phyloP scores from a whole-genome alignment of 1,140 invertebrate genomes.

The Oryctes rhinoceros region DNA sequence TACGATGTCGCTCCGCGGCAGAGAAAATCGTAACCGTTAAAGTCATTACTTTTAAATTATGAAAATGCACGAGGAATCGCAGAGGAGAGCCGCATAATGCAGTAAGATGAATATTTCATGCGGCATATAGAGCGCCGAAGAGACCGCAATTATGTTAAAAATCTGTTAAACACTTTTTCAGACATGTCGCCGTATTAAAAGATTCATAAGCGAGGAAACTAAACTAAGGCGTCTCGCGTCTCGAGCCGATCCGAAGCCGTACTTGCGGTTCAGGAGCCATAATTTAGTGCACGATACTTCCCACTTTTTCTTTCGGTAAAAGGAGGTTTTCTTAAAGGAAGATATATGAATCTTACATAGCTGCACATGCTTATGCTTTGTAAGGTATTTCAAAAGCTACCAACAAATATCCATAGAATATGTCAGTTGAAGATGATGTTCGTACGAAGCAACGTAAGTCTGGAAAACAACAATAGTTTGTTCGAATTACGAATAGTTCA shows the following conservation, averaged over 20 bases:
- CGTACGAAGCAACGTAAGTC: background rate
- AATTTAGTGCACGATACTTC: background rate
- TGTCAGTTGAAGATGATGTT: background rate
- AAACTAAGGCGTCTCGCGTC: background rate
- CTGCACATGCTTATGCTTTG: background rate
- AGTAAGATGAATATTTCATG: slow-evolving; percentile 42
- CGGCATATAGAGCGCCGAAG: slow-evolving; percentile 16
- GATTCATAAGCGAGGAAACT: slow-evolving; percentile 45
- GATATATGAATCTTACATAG: background rate
- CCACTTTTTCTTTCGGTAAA: background rate
- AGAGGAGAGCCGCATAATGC: slow-evolving; percentile 14
- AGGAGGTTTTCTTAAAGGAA: background rate
- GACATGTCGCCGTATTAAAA: slow-evolving; percentile 47
- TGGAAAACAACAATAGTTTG: background rate
- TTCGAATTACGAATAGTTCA: no score
- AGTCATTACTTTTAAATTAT: slow-evolving; percentile 37
- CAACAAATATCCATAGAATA: background rate
- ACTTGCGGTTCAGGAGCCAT: background rate
- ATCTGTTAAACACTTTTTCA: slow-evolving; percentile 49
- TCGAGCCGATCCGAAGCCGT: background rate
- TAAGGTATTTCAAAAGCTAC: background rate
- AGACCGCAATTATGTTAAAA: slow-evolving; percentile 49
- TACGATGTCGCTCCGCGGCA: background rate
- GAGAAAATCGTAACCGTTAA: background rate
- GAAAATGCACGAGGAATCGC: background rate